phyloP scores from a whole-genome alignment of 2,888 invertebrate species.

The Ophraella communa region DNA sequence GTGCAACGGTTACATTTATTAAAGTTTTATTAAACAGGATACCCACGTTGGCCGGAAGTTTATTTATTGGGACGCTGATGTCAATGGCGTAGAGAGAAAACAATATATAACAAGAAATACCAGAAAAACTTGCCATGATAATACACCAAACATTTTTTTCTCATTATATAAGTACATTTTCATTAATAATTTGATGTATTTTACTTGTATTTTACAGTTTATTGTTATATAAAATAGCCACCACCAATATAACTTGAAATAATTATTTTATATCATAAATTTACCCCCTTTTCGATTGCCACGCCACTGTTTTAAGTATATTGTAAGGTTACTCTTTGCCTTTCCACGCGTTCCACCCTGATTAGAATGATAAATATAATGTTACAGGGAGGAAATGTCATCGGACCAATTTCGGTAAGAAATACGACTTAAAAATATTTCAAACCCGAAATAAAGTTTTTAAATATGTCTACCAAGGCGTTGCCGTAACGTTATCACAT shows the following conservation, averaged over 20 bases:
- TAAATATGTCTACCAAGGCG: too few relatives aligned
- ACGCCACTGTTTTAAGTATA: not conserved
- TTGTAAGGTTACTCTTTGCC: not conserved
- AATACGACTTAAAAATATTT: not conserved
- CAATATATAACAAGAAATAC: too few relatives aligned
- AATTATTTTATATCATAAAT: too few relatives aligned
- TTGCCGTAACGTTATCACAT: too few relatives aligned
- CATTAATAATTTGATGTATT: too few relatives aligned
- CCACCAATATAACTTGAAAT: too few relatives aligned
- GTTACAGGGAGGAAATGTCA: conserved; percentile 27
- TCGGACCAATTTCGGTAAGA: conserved; percentile 18
- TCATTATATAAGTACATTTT: too few relatives aligned
- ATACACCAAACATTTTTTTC: too few relatives aligned
- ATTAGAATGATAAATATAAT: conserved; percentile 33
- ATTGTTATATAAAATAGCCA: too few relatives aligned
- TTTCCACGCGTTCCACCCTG: conserved; percentile 7
- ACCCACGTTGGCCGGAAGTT: conserved; percentile 38
- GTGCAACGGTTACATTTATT: conserved; percentile 31
- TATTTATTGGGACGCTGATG: conserved; percentile 32
- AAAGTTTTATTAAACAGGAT: conserved; percentile 39
- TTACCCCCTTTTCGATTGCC: not conserved
- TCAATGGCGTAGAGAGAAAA: not conserved
- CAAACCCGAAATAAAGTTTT: not conserved
- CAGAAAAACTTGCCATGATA: too few relatives aligned
- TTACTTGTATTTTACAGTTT: too few relatives aligned